Base-by-base conservation (phyloP, 2,888 invertebrate species). In the Vandiemenella viatica region DNA sequence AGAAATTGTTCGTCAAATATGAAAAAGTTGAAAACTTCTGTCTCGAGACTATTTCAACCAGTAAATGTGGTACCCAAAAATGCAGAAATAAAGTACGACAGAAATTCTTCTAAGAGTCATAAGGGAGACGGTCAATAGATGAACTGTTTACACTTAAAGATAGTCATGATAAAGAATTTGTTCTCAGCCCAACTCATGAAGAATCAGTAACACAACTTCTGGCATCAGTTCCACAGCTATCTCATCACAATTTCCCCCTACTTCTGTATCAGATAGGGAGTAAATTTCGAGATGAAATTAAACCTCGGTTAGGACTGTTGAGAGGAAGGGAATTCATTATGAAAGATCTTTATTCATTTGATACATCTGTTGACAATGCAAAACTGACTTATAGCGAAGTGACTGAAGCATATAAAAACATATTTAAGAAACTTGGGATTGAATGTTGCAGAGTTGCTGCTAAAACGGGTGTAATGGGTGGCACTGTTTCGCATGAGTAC, bases 271-370 rank as follows among this genome's bases (percentile, higher is more conserved):
- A 89, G 75, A 90, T 92, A 49, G 80, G 85, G 0, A 80, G 76
- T 53, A 98, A 98, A 67, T 97, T 86, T 68, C 74, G 98, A 37
- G 96, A 98, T 67, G 98, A 98, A 67, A 76, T 79, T 56, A 81
- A 87, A 45, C 90, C 96, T 0, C 78, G 88, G 56, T 83, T 83
- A 65, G 96, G 95, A 0, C 66, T 96, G 5, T 70, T 97, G 37
- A 73, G 96, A 48, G 77, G 85, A 1, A 75, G 87, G 54, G 91
- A 96, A 66, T 98, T 98, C 70, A 61, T 83, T 1, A 98, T 98
- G 98, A 82, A 95, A 65, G 97, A 98, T 69, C 72, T 92, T 58
- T 98, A 98, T 64, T 83, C 86, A 0, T 88, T 90, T 63, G 93
- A 97, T 67, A 59, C 67, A 0, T 65, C 67, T 50, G 59, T 69